Evolutionary conservation across 1,140 invertebrate genomes (phyloP).

Genomic region (Nasonia giraulti): DNA sequence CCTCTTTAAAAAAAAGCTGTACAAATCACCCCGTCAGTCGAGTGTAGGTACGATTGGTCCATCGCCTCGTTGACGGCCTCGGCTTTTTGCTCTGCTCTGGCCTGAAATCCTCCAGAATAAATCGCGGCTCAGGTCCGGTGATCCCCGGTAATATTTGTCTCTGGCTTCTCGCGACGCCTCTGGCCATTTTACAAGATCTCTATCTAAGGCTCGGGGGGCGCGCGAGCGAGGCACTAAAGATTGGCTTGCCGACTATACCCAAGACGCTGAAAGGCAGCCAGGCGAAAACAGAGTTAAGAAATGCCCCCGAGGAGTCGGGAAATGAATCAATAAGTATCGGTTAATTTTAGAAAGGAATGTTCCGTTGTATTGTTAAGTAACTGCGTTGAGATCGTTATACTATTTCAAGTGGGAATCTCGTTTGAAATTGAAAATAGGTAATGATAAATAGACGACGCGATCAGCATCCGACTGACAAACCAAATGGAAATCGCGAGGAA

Average conservation of each 20-base stretch:
- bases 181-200: constrained; percentile 73
- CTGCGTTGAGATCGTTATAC: too few species aligned
- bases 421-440: too few species aligned
- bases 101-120: constrained; percentile 62
- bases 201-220: constrained; percentile 62
- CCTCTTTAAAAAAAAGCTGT: constrained; percentile 7
- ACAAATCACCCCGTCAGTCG: constrained; percentile 27
- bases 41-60: constrained; percentile 12
- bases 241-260: neutral
- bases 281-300: constrained; percentile 8
- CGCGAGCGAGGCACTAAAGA: neutral
- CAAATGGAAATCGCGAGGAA: neutral
- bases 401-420: too few species aligned
- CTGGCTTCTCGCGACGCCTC: constrained; percentile 47
- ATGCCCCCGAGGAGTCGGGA: neutral
- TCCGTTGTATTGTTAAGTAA: too few species aligned
- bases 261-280: neutral
- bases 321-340: constrained; percentile 48
- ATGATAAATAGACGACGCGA: neutral
- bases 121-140: constrained; percentile 60
- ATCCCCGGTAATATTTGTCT: constrained; percentile 70
- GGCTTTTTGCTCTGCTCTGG: constrained; percentile 39
- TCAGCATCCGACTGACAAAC: neutral
- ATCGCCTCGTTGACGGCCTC: neutral
- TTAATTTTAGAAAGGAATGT: constrained; percentile 13